Conservation (phyloP, 2,888 invertebrate genomes). For the Crepidodera aurea region DNA sequence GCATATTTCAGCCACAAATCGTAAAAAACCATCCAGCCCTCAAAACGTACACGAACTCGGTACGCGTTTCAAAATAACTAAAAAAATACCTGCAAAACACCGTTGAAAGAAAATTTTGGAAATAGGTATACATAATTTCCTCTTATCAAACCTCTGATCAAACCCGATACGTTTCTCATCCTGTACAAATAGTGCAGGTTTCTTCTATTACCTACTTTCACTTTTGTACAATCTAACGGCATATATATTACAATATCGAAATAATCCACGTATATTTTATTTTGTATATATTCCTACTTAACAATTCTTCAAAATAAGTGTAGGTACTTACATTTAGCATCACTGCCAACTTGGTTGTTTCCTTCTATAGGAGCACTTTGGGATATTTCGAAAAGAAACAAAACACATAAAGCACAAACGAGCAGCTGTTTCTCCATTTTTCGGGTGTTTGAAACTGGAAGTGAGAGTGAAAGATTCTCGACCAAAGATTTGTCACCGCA, state of each 20-base stretch:
- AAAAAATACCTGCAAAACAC: too few relatives aligned
- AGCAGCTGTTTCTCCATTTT: conserved; percentile 22
- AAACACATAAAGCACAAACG: conserved; percentile 20
- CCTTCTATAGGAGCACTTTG: conserved; percentile 32
- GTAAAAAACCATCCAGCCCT: background rate
- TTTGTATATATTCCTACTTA: too few relatives aligned
- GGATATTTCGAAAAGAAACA: conserved; percentile 9
- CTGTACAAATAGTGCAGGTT: too few relatives aligned
- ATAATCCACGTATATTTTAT: too few relatives aligned
- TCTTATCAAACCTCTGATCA: too few relatives aligned
- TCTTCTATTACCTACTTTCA: background rate
- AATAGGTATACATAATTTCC: too few relatives aligned
- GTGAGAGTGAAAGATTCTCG: conserved; percentile 2
- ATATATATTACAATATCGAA: background rate
- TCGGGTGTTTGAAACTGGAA: background rate
- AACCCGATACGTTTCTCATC: too few relatives aligned
- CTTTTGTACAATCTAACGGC: background rate
- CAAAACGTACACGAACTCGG: too few relatives aligned
- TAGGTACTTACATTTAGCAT: conserved; percentile 40
- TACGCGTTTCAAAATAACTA: too few relatives aligned
- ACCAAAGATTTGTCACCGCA: conserved; percentile 3
- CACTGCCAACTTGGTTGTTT: conserved; percentile 28
- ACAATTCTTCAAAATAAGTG: too few relatives aligned
- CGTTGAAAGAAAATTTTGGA: too few relatives aligned
- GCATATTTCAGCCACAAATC: too few relatives aligned